phyloP scores from a whole-genome alignment of 2,113 vertebrate species.

The Scophthalmus maximus region DNA sequence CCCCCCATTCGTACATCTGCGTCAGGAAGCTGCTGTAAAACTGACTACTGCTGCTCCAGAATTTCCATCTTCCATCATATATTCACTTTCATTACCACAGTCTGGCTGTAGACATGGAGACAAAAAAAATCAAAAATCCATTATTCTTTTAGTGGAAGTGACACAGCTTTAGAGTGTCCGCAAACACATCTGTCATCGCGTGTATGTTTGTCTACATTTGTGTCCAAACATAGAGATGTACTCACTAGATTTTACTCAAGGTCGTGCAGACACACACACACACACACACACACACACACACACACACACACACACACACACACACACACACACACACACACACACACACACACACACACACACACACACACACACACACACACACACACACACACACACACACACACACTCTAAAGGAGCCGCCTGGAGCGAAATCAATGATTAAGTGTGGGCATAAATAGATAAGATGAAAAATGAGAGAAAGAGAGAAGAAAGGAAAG shows the following conservation, averaged over 20 bases:
- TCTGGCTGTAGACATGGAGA: constrained; percentile 8
- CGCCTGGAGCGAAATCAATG: constrained; percentile 40
- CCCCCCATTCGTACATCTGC: not conserved
- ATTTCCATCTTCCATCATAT: not conserved
- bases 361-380: too few relatives aligned
- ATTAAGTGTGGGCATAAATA: constrained; percentile 49
- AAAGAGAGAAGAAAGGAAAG: constrained; percentile 31
- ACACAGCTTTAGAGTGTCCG: constrained; percentile 13
- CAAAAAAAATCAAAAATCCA: not conserved
- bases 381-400: constrained; percentile 10
- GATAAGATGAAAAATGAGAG: constrained; percentile 40
- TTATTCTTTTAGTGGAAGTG: constrained; percentile 35
- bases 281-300: constrained; percentile 10
- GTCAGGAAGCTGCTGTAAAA: too few relatives aligned
- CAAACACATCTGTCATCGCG: not conserved
- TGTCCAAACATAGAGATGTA: constrained; percentile 6
- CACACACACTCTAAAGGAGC: constrained; percentile 21
- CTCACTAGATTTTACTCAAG: constrained; percentile 1
- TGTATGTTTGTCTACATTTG: not conserved
- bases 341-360: not conserved
- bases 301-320: too few relatives aligned
- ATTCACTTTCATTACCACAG: constrained; percentile 16
- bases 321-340: constrained; percentile 12
- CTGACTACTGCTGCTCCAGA: not conserved
- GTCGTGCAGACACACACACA: not conserved